Evolutionary conservation across 2,888 invertebrate species (phyloP).

Genomic region (Spicauda simplicius): DNA sequence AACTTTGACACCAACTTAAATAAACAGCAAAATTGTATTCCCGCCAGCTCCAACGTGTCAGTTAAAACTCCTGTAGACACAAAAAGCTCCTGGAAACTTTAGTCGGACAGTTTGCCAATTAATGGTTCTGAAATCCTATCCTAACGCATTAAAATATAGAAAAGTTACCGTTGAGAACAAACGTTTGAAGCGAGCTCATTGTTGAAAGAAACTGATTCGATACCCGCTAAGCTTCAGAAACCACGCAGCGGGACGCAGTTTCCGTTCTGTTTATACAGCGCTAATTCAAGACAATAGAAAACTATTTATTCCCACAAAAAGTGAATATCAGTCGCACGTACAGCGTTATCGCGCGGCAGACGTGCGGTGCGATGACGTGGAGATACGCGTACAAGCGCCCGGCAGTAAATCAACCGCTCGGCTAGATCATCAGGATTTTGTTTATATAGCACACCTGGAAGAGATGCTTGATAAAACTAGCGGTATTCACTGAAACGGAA

Average conservation of each 20-base stretch:
- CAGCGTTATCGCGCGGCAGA: constrained; percentile 45
- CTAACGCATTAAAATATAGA: not conserved
- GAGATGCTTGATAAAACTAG: constrained; percentile 42
- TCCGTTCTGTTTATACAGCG: constrained; percentile 36
- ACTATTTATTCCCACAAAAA: constrained; percentile 47
- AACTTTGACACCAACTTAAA: not conserved
- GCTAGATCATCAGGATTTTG: constrained; percentile 44
- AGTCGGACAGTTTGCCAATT: not conserved
- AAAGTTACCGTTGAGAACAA: not conserved
- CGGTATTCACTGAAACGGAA: constrained; percentile 42
- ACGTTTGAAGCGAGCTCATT: not conserved
- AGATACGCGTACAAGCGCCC: constrained; percentile 46
- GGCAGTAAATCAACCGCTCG: constrained; percentile 40
- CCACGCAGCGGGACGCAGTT: constrained; percentile 34
- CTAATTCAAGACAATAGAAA: constrained; percentile 43
- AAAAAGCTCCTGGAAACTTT: not conserved
- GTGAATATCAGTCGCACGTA: constrained; percentile 51
- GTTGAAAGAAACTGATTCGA: not conserved
- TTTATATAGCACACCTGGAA: constrained; percentile 42
- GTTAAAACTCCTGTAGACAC: not conserved
- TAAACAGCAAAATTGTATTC: not conserved
- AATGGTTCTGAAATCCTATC: not conserved
- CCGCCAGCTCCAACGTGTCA: not conserved
- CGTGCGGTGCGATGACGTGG: constrained; percentile 48
- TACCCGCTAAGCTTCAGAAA: constrained; percentile 22